Conservation (phyloP, 2,113 vertebrate genomes). For the Phasianus colchicus region DNA sequence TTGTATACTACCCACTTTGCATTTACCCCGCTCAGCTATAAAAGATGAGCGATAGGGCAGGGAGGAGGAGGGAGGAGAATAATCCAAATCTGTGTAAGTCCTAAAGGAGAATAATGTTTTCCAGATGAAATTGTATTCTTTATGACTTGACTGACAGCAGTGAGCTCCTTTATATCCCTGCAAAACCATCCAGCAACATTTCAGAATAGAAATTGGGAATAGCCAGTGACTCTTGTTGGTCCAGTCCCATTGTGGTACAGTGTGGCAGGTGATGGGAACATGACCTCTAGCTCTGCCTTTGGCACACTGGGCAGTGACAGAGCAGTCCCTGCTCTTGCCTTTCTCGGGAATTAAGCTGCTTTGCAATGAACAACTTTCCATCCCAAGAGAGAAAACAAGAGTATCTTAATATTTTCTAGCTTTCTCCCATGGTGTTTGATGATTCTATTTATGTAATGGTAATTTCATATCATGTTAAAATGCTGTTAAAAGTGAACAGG, state of each 20-base stretch:
- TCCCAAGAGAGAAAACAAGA: not conserved
- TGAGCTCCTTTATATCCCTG: not conserved
- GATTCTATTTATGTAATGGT: not conserved
- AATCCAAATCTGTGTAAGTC: not conserved
- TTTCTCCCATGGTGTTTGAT: not conserved
- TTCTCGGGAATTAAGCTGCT: not conserved
- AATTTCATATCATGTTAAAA: not conserved
- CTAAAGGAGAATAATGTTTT: conserved; percentile 3
- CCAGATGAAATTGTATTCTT: not conserved
- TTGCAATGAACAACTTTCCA: not conserved
- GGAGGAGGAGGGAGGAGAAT: not conserved
- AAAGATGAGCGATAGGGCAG: not conserved
- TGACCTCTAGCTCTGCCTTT: not conserved
- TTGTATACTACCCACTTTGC: not conserved
- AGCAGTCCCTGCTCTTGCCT: not conserved
- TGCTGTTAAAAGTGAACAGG: not conserved
- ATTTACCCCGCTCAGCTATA: not conserved
- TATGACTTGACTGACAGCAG: not conserved
- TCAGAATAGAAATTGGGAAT: not conserved
- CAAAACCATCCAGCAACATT: conserved; percentile 7
- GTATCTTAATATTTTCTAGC: not conserved
- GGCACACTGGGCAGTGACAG: rapidly evolving
- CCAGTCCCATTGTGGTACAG: not conserved
- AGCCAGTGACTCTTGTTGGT: not conserved
- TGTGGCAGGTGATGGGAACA: not conserved